Percentiles rank a stretch among this genome's conserved stretches.
phyloP scores from a whole-genome alignment of 2,888 invertebrate genomes.

The Bruchidius siliquastri region DNA sequence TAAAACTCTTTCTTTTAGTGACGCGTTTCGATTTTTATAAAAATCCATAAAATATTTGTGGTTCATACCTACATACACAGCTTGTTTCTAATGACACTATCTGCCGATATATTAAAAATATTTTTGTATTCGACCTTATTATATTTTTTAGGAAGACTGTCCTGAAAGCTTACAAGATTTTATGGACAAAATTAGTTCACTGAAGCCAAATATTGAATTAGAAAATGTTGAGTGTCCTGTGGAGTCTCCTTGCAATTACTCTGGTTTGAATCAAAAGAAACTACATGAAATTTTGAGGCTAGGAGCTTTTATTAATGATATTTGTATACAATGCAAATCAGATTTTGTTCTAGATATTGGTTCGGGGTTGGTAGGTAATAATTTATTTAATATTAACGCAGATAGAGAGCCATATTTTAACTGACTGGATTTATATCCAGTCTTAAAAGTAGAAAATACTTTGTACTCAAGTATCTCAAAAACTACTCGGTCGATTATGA shows the following conservation, averaged over 20 bases:
- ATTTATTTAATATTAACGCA: background rate
- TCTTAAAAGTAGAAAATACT: too few species aligned
- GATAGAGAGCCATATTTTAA: background rate
- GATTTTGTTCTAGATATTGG: conserved; percentile 66
- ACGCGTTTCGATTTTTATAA: too few species aligned
- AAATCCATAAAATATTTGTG: too few species aligned
- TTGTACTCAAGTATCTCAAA: too few species aligned
- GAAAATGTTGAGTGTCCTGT: background rate
- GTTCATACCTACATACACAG: too few species aligned
- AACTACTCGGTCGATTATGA: too few species aligned
- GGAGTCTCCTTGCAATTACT: conserved; percentile 25
- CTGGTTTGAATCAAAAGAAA: conserved; percentile 58
- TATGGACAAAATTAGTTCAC: conserved; percentile 37
- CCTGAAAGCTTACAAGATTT: conserved; percentile 46
- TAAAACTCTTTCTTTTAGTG: too few species aligned
- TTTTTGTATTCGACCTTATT: too few species aligned
- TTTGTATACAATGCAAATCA: conserved; percentile 50
- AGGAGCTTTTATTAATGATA: conserved; percentile 52
- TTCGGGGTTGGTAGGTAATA: conserved; percentile 61
- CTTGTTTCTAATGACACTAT: too few species aligned
- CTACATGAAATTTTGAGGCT: conserved; percentile 65
- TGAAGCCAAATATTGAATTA: conserved; percentile 30
- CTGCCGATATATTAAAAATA: too few species aligned
- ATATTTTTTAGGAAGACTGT: conserved; percentile 42
- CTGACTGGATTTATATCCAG: too few species aligned